These are phyloP conservation scores for Myotis pilosus DNA, from an alignment of 2,797 vertebrate species.

Conservation along the genomic window DNA sequence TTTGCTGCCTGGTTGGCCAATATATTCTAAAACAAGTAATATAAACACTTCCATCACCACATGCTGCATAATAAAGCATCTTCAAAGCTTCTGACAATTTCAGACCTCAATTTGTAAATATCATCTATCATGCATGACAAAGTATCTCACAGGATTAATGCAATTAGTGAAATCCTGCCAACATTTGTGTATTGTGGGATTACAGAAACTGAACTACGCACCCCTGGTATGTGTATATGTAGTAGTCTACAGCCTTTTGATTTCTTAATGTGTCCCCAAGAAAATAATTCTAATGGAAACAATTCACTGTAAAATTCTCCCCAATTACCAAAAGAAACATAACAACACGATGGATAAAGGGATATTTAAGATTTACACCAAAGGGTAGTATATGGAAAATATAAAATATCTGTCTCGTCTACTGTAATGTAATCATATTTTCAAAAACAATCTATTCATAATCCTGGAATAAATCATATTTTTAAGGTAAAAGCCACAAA, in stretches of 20 bases:
- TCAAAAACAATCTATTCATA: constrained; percentile 46
- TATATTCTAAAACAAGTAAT: constrained; percentile 55
- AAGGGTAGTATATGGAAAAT: constrained; percentile 35
- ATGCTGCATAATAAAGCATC: constrained; percentile 60
- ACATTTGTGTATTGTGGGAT: constrained; percentile 48
- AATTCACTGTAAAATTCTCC: constrained; percentile 41
- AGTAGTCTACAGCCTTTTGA: constrained; percentile 37
- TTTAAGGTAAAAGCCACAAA: constrained; percentile 1
- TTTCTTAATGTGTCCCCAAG: constrained; percentile 58
- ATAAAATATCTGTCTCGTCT: neutral
- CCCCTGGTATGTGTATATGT: constrained; percentile 21
- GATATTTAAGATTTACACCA: constrained; percentile 42
- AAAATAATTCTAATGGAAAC: constrained; percentile 61
- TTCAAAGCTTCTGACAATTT: constrained; percentile 66
- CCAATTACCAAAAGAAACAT: neutral
- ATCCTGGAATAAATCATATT: neutral
- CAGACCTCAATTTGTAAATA: constrained; percentile 72
- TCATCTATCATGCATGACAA: constrained; percentile 66
- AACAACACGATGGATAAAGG: constrained; percentile 35
- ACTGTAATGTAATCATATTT: constrained; percentile 35
- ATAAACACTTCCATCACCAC: constrained; percentile 62
- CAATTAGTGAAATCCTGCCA: constrained; percentile 68
- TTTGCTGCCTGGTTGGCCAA: constrained; percentile 41
- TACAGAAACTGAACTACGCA: constrained; percentile 33
- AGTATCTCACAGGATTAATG: constrained; percentile 64